These are phyloP conservation scores for Anoplolepis gracilipes DNA, from an alignment of 1,140 invertebrate genomes.

Conservation along the genomic window DNA sequence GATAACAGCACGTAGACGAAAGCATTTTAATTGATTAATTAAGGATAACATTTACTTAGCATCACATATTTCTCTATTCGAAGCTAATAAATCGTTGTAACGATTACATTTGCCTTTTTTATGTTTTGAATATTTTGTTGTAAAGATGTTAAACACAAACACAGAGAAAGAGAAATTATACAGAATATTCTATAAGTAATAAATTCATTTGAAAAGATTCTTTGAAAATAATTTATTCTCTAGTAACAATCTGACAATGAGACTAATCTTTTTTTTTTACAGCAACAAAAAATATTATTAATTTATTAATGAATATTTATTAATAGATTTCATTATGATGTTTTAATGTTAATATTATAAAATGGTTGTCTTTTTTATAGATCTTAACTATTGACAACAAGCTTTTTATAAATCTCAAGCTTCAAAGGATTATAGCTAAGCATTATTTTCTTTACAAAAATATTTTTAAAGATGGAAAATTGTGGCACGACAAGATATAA, in stretches of 20 bases:
- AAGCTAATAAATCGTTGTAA: neutral
- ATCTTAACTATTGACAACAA: neutral
- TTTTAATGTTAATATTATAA: too few species aligned
- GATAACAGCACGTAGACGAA: neutral
- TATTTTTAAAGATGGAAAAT: neutral
- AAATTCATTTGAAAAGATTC: neutral
- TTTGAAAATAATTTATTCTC: neutral
- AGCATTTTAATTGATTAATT: conserved; percentile 15
- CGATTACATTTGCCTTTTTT: neutral
- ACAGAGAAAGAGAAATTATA: too few species aligned
- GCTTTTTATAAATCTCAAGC: neutral
- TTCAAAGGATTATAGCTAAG: conserved; percentile 12
- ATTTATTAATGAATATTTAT: too few species aligned
- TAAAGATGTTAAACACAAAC: neutral
- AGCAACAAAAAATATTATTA: too few species aligned
- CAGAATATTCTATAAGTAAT: neutral
- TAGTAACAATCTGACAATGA: too few species aligned
- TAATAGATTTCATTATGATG: too few species aligned
- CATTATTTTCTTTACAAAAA: neutral
- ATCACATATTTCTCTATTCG: neutral
- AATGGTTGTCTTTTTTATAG: neutral
- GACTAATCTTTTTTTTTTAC: too few species aligned
- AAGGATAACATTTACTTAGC: neutral
- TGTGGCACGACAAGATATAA: neutral
- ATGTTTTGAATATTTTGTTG: neutral